Base-by-base conservation (phyloP, 2,113 vertebrate species). In the Pheucticus melanocephalus region DNA sequence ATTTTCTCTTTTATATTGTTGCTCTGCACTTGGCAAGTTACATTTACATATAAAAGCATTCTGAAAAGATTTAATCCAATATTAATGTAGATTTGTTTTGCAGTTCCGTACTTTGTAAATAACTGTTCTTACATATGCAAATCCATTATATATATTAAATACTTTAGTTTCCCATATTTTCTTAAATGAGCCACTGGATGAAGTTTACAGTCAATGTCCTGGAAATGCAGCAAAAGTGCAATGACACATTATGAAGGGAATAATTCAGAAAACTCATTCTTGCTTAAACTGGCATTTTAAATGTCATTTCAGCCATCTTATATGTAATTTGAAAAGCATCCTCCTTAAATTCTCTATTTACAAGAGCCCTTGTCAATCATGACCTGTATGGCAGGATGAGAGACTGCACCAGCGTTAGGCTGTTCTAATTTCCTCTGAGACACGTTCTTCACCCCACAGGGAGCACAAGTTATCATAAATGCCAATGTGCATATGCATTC, bases 341-440 rank as follows among this genome's bases (percentile, higher is more conserved):
- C 45, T 79, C 33, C 68, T 72, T 70, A 56, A 94, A 81, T 93
- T 84, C 81, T 84, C 44, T 82, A 6, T 94, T 95, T 96, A 69
- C 69, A 63, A 92, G 77, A 27, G 15, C 14, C 11, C 56, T 82
- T 93, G 88, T 92, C 90, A 96, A 82, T 96, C 88, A 73, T 11
- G 45, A 95, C 68, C 50, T 77, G 10, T 51, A 53, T 40, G 83
- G 40, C 14, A 3, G 42, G 27, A 31, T 83, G 57, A 33, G 44
- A 70, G 48, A 73, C 66, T 60, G 72, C 75, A 78, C 63, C 33
- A 82, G 30, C 79, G 30, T 94, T 59, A 93, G 88, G 53, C 42
- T 92, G 54, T 79, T 96, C 82, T 94, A 81, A 96, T 96, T 96
- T 96, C 64, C 91, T 89, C 57, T 59, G 61, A 90, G 70, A 66